Percentiles rank a stretch among this genome's conserved stretches.
These are phyloP conservation scores for Yasuhikotakia modesta DNA, from an alignment of 2,797 vertebrate genomes.

Conservation along the genomic window DNA sequence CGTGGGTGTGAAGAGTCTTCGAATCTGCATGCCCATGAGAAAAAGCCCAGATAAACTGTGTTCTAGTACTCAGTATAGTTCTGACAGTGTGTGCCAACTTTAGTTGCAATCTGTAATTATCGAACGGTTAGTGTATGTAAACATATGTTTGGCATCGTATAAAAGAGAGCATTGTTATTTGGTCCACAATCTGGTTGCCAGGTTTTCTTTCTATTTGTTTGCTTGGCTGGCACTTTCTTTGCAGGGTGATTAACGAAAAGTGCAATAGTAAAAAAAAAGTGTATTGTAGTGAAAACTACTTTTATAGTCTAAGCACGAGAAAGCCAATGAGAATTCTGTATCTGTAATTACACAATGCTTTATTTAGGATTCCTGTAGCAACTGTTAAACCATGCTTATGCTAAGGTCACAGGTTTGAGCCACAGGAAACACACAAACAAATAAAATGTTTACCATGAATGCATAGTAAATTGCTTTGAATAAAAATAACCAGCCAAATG, in stretches of 20 bases:
- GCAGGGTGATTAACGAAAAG: constrained; percentile 5
- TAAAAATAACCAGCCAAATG: too few relatives aligned
- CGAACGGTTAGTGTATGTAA: neutral
- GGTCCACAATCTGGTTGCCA: constrained; percentile 1
- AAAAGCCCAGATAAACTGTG: constrained; percentile 8
- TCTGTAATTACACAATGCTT: neutral
- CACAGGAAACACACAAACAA: too few relatives aligned
- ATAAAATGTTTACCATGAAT: too few relatives aligned
- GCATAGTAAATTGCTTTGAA: too few relatives aligned
- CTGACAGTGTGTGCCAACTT: neutral
- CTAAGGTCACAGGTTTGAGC: neutral
- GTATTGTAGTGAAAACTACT: neutral
- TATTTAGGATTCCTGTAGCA: neutral
- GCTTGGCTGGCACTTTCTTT: neutral
- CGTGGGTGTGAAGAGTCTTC: constrained; percentile 44
- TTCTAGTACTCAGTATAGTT: neutral
- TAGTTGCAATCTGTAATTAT: neutral
- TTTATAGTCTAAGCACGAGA: neutral
- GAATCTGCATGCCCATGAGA: neutral
- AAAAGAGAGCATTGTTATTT: neutral
- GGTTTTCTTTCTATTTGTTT: constrained; percentile 24
- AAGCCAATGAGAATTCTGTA: neutral
- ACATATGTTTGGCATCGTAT: neutral
- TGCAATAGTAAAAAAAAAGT: constrained; percentile 22
- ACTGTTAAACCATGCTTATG: neutral